Percentiles rank a stretch among this genome's conserved stretches.
Conservation (phyloP, 2,888 invertebrate genomes). For the Drosophila aldrichi region DNA sequence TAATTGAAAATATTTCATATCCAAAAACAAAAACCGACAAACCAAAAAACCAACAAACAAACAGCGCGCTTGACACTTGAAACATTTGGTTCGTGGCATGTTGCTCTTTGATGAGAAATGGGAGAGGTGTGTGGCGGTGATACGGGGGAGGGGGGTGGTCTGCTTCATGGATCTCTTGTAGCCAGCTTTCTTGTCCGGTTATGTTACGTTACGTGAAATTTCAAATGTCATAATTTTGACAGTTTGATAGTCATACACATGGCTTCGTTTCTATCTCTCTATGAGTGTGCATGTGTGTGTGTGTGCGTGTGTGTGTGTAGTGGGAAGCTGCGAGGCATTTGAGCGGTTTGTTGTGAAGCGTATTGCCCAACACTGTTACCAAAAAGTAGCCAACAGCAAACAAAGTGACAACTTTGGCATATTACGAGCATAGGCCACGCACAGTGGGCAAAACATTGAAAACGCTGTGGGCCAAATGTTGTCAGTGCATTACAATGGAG, state of each 20-base stretch:
- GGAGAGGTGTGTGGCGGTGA: neutral
- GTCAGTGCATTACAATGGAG: neutral
- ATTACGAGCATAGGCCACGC: conserved; percentile 32
- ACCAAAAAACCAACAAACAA: conserved; percentile 51
- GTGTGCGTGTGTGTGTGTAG: conserved; percentile 13
- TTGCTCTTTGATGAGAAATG: conserved; percentile 31
- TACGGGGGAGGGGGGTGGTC: conserved; percentile 4
- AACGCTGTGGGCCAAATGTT: neutral
- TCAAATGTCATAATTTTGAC: conserved; percentile 82
- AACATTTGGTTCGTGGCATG: conserved; percentile 70
- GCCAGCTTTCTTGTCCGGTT: conserved; percentile 76
- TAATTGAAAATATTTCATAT: conserved; percentile 74
- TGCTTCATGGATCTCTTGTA: conserved; percentile 63
- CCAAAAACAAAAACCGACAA: conserved; percentile 28
- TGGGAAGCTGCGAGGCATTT: conserved; percentile 50
- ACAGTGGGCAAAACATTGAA: conserved; percentile 31
- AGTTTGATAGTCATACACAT: conserved; percentile 69
- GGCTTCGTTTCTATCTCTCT: conserved; percentile 7
- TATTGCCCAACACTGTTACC: conserved; percentile 61
- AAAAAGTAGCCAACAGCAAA: conserved; percentile 63
- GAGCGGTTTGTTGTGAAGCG: conserved; percentile 42
- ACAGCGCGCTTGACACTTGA: conserved; percentile 72
- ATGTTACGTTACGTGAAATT: conserved; percentile 78
- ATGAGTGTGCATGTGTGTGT: neutral
- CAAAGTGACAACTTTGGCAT: conserved; percentile 65